Evolutionary conservation across 2,797 vertebrate species (phyloP).

Genomic region (Acanthurus tractus): DNA sequence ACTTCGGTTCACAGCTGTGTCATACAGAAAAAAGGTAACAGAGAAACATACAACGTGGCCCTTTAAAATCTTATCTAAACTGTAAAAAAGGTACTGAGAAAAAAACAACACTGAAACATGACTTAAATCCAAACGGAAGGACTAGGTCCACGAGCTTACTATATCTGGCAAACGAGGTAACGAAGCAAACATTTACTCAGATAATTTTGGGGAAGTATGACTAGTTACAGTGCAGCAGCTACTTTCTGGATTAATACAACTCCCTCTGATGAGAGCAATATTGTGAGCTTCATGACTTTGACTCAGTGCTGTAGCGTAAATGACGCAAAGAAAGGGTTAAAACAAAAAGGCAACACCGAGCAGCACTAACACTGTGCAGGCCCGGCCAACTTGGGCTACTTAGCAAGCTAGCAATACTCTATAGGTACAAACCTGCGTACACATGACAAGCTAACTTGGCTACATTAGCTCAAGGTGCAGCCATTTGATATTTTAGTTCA

Average conservation of each 20-base stretch:
- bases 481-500: constrained; percentile 27
- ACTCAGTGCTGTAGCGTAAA: background rate
- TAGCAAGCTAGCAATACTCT: constrained; percentile 74
- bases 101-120: background rate
- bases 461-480: constrained; percentile 75
- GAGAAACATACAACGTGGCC: background rate
- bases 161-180: background rate
- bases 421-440: constrained; percentile 72
- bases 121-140: background rate
- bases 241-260: background rate
- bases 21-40: no score
- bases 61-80: background rate
- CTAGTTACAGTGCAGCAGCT: background rate
- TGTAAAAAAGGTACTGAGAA: background rate
- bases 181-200: background rate
- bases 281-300: background rate
- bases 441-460: constrained; percentile 80
- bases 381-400: constrained; percentile 78
- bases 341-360: constrained; percentile 67
- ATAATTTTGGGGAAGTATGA: background rate
- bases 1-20: constrained; percentile 4
- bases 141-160: background rate
- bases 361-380: constrained; percentile 74
- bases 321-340: constrained; percentile 77
- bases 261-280: constrained; percentile 10